Base-by-base conservation (phyloP, 2,888 invertebrate species). In the Ophion slaviceki region DNA sequence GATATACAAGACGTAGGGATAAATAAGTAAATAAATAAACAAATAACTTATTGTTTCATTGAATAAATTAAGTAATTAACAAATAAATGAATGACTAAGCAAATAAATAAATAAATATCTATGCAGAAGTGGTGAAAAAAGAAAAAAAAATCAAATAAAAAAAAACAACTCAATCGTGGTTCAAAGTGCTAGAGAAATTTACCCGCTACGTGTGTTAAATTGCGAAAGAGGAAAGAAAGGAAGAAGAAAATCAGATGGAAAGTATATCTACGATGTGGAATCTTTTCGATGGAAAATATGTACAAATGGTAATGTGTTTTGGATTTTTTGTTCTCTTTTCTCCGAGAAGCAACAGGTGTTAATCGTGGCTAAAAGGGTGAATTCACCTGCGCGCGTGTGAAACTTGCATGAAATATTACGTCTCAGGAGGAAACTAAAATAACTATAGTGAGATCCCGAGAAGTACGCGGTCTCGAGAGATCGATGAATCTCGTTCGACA, bases 371-470 rank as follows among this genome's bases (percentile, higher is more conserved):
- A 32, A 11, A 24, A 20, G 8, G 57, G 10, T 40, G 61, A 61
- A 78, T 59, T 78, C 20, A 36, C 70, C 59, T n/a, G 53, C 57
- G 24, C n/a, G 62, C 62, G 40, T 76, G 45, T 32, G 36, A 70
- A 80, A 24, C 71, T 76, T 83, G 72, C 68, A 78, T 67, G 36
- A 17, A 83, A 79, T 11, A 78, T 82, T 66, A 66, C 17, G 28
- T 62, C 45, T 10, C 45, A 68, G 67, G 36, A 66, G 53, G 47
- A 62, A 79, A 59, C 10, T 17, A 57, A 14, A 68, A 68, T 24
- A 61, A 61, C 11, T 74, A 40, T 74, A 40, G 7, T 47, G n/a
- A n/a, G 62, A 74, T 74, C 62, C 28, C 62, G 24, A 14, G 32
- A 20, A 36, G 24, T 32, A 17, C 53, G 28, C 24, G 28, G 11